Evolutionary conservation across 2,113 vertebrate genomes (phyloP).

Genomic region (Chaetura pelagica): DNA sequence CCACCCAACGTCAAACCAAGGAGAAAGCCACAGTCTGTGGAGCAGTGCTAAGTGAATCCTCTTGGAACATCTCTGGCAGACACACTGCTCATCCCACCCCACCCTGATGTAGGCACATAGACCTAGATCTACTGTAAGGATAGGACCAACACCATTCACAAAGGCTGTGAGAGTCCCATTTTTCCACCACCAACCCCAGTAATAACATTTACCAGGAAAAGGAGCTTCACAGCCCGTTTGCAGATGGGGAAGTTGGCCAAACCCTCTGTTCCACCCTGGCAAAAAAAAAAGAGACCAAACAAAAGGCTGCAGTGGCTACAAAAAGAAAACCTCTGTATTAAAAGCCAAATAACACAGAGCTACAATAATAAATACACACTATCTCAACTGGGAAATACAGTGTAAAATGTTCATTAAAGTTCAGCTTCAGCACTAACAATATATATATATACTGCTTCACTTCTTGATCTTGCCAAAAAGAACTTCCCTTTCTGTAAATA

Average conservation of each 20-base stretch:
- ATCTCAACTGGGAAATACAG: constrained; percentile 66
- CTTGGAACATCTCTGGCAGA: neutral
- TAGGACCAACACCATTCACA: neutral
- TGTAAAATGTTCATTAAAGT: constrained; percentile 70
- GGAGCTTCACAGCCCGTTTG: neutral
- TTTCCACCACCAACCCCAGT: neutral
- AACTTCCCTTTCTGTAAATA: constrained; percentile 1
- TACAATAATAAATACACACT: constrained; percentile 72
- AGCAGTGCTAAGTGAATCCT: neutral
- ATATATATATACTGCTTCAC: neutral
- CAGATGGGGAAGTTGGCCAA: neutral
- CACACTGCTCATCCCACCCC: neutral
- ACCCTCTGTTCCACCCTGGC: neutral
- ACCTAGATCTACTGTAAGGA: neutral
- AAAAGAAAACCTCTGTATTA: constrained; percentile 81
- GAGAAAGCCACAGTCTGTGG: neutral
- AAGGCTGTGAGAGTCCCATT: neutral
- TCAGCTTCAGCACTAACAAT: constrained; percentile 54
- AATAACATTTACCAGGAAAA: neutral
- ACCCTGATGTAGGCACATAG: neutral
- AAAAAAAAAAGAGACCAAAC: constrained; percentile 40
- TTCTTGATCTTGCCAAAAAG: constrained; percentile 23
- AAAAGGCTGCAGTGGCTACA: constrained; percentile 43
- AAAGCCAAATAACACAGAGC: constrained; percentile 67
- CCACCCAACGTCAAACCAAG: accelerated